A percentile compares a stretch with the other conserved stretches of the same genome.
Evolutionary conservation across 2,113 vertebrate species (phyloP).

Genomic region (Eulemur macaco): DNA sequence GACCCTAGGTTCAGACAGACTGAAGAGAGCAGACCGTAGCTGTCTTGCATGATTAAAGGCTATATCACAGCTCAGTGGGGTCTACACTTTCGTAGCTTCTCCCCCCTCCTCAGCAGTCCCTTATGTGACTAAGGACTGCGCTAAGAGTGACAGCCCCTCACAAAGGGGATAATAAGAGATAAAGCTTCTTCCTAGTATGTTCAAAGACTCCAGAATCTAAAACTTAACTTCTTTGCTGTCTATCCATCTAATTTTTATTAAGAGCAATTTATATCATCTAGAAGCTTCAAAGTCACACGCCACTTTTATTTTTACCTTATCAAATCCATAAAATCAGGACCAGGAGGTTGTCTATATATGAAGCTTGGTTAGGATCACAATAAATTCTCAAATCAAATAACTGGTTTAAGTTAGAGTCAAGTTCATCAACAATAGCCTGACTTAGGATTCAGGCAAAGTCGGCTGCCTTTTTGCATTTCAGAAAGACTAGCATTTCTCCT

Average conservation of each 20-base stretch:
- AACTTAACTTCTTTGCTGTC: conserved; percentile 38
- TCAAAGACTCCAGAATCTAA: conserved; percentile 39
- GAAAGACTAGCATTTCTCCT: conserved; percentile 7
- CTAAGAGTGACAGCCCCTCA: conserved; percentile 51
- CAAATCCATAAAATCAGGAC: conserved; percentile 33
- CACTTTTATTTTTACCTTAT: conserved; percentile 54
- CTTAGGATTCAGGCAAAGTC: conserved; percentile 23
- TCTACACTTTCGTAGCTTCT: conserved; percentile 29
- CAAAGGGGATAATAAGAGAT: conserved; percentile 13
- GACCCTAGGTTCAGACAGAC: conserved; percentile 76
- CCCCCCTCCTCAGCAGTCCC: background rate
- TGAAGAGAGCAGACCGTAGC: conserved; percentile 65
- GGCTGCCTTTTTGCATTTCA: conserved; percentile 11
- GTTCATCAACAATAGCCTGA: conserved; percentile 47
- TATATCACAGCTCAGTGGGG: conserved; percentile 52
- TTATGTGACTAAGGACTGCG: conserved; percentile 22
- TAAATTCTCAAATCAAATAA: conserved; percentile 60
- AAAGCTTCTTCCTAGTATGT: background rate
- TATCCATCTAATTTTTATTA: conserved; percentile 30
- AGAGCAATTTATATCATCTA: conserved; percentile 12
- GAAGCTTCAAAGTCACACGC: conserved; percentile 16
- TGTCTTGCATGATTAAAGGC: conserved; percentile 70
- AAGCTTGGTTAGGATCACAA: conserved; percentile 29
- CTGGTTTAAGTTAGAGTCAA: conserved; percentile 25
- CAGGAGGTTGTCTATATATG: background rate